Conservation (phyloP, 2,888 invertebrate genomes). For the Adineta ricciae region DNA sequence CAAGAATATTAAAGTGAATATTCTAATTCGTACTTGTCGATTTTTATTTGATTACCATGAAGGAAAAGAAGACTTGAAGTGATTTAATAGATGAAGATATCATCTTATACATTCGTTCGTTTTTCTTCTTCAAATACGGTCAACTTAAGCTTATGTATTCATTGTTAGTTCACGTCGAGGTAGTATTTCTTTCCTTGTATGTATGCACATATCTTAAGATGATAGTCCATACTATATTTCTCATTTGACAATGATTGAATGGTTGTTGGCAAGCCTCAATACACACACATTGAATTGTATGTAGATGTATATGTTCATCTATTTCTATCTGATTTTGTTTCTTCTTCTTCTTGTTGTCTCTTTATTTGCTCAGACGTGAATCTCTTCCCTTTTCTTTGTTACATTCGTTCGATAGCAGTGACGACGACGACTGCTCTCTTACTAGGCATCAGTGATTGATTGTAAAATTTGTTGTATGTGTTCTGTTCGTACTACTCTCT, state of each 20-base stretch:
- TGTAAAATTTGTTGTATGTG: neutral
- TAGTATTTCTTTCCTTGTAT: slow-evolving; percentile 13
- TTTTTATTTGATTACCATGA: too few species aligned
- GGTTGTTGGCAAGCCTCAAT: neutral
- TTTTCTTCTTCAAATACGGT: neutral
- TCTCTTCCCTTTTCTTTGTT: neutral
- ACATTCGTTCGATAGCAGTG: neutral
- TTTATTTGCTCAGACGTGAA: neutral
- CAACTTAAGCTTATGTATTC: neutral
- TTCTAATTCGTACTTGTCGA: too few species aligned
- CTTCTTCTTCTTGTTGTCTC: neutral
- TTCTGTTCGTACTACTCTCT: neutral
- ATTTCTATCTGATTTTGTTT: neutral
- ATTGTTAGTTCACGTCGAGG: slow-evolving; percentile 8
- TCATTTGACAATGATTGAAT: neutral
- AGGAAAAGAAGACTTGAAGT: neutral
- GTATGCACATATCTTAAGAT: neutral
- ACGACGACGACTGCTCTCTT: neutral
- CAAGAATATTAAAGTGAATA: too few species aligned
- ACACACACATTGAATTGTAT: neutral
- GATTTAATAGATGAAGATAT: neutral
- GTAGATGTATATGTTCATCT: neutral
- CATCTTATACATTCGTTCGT: neutral
- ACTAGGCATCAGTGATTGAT: neutral
- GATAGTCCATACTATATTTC: slow-evolving; percentile 5